These are phyloP conservation scores for Tylochromis polylepis DNA, from an alignment of 2,113 vertebrate species.

Conservation along the genomic window DNA sequence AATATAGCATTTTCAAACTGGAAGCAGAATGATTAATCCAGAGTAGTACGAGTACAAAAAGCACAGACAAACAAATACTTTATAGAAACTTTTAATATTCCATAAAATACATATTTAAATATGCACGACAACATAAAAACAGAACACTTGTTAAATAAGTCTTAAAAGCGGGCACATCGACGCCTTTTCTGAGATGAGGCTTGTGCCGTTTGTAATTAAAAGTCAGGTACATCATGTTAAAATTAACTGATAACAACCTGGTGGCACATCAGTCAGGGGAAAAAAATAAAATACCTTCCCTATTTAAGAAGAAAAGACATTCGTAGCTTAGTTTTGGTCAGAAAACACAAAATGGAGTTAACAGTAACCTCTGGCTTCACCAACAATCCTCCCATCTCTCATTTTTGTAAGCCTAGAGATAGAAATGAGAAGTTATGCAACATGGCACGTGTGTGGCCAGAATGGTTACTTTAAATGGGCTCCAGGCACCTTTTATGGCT, in stretches of 20 bases:
- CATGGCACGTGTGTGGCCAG: not conserved
- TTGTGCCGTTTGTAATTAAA: conserved; percentile 44
- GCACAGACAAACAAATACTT: not conserved
- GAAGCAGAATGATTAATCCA: not conserved
- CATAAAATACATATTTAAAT: conserved; percentile 73
- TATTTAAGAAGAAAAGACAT: not conserved
- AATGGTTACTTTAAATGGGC: not conserved
- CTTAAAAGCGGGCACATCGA: conserved; percentile 44
- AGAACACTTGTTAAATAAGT: conserved; percentile 53
- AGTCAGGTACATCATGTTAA: conserved; percentile 12
- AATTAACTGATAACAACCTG: conserved; percentile 14
- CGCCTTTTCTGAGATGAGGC: not conserved
- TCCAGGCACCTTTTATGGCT: not conserved
- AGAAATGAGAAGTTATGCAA: conserved; percentile 9
- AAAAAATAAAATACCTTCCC: not conserved
- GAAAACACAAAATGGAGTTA: not conserved
- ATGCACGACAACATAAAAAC: conserved; percentile 54
- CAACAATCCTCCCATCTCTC: not conserved
- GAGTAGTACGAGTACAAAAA: not conserved
- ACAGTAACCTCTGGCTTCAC: not conserved
- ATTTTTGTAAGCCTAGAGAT: conserved; percentile 34
- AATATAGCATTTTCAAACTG: conserved; percentile 30
- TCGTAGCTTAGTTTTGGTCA: conserved; percentile 35
- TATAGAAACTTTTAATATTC: conserved; percentile 72
- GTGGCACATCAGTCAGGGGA: conserved; percentile 31